These are phyloP conservation scores for Pogonognathellus flavescens DNA, from an alignment of 1,140 invertebrate species.

Conservation along the genomic window DNA sequence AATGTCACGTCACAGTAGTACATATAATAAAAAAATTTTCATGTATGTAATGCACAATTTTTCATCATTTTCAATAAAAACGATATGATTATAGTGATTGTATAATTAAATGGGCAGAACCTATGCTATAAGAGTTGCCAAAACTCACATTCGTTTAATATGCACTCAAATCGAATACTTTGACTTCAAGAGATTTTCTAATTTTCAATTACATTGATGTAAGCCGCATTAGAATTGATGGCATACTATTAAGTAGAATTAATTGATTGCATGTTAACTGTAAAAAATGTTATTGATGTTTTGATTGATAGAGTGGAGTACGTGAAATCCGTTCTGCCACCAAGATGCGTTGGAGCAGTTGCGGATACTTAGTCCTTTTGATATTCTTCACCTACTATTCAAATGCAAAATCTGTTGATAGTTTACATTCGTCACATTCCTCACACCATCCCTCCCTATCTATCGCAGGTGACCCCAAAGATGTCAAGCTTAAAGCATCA, in stretches of 20 bases:
- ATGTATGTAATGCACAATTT: too few species aligned
- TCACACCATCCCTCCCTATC: conserved; percentile 29
- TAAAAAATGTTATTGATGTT: not conserved
- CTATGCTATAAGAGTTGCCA: too few species aligned
- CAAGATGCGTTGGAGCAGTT: conserved; percentile 47
- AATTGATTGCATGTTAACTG: not conserved
- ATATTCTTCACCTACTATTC: conserved; percentile 15
- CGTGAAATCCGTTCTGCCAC: not conserved
- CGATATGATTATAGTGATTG: too few species aligned
- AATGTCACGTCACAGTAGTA: not conserved
- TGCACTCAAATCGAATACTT: too few species aligned
- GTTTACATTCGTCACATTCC: conserved; percentile 22
- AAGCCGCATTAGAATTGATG: too few species aligned
- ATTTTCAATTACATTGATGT: too few species aligned
- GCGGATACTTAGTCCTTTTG: conserved; percentile 26
- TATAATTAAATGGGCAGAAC: too few species aligned
- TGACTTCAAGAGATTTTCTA: too few species aligned
- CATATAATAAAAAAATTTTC: not conserved
- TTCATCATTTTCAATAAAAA: too few species aligned
- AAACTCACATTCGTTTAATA: too few species aligned
- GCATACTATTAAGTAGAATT: too few species aligned
- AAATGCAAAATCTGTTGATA: conserved; percentile 17
- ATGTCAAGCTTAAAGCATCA: conserved; percentile 48
- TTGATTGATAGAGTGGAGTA: conserved; percentile 46
- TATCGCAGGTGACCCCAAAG: conserved; percentile 43